These are phyloP conservation scores for Lates japonicus DNA, from an alignment of 2,797 vertebrate species.

Conservation along the genomic window DNA sequence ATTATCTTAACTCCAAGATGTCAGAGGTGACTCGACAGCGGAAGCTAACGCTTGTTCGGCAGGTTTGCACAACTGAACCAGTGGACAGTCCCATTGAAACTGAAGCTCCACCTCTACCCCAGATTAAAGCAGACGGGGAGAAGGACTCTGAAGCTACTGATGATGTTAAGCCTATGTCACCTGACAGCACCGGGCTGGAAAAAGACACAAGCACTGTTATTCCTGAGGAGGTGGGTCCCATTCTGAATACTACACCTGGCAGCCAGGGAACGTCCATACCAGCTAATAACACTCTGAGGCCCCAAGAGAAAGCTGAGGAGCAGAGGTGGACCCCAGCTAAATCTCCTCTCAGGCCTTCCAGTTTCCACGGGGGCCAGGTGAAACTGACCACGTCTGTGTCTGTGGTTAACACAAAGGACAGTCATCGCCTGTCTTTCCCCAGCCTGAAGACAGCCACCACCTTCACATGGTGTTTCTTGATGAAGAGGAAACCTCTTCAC, in stretches of 20 bases:
- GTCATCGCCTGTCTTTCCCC: conserved; percentile 91
- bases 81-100: conserved; percentile 90
- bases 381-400: conserved; percentile 86
- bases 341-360: conserved; percentile 81
- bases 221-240: conserved; percentile 58
- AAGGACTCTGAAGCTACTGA: conserved; percentile 78
- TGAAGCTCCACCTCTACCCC: conserved; percentile 83
- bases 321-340: conserved; percentile 84
- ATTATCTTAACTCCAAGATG: conserved; percentile 86
- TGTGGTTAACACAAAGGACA: conserved; percentile 86
- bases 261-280: conserved; percentile 63
- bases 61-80: conserved; percentile 95
- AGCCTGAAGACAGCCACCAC: conserved; percentile 96
- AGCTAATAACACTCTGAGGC: conserved; percentile 80
- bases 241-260: conserved; percentile 71
- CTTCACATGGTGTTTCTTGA: conserved; percentile 97
- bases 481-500: conserved; percentile 93
- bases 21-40: conserved; percentile 90
- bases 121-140: conserved; percentile 75
- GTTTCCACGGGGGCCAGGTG: conserved; percentile 85
- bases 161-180: conserved; percentile 75
- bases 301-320: conserved; percentile 86
- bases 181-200: conserved; percentile 82
- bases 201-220: conserved; percentile 79
- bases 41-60: conserved; percentile 94